Evolutionary conservation across 2,797 vertebrate species (phyloP).

Genomic region (Benthosema pterotum): DNA sequence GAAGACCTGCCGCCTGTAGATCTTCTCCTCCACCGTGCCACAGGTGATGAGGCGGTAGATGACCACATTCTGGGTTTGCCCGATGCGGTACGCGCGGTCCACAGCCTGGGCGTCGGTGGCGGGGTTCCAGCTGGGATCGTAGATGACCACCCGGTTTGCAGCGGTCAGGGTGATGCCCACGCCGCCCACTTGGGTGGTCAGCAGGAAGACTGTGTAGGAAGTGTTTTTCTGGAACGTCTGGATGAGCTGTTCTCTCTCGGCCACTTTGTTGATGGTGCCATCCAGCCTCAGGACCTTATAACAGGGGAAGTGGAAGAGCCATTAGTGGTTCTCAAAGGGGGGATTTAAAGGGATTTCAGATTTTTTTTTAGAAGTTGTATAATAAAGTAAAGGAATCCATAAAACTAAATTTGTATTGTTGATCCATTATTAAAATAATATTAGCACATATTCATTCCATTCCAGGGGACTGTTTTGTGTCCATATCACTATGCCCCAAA

Average conservation of each 20-base stretch:
- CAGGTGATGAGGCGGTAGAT: conserved; percentile 94
- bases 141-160: conserved; percentile 91
- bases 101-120: conserved; percentile 95
- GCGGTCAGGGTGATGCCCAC: conserved; percentile 92
- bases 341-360: too few species aligned
- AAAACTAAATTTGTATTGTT: too few species aligned
- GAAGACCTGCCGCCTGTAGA: conserved; percentile 93
- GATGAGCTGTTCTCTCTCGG: conserved; percentile 87
- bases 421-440: too few species aligned
- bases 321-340: too few species aligned
- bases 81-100: conserved; percentile 92
- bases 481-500: too few species aligned
- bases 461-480: too few species aligned
- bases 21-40: conserved; percentile 95
- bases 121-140: conserved; percentile 97
- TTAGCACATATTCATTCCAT: too few species aligned
- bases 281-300: conserved; percentile 80
- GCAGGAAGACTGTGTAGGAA: conserved; percentile 86
- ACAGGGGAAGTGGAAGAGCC: too few species aligned
- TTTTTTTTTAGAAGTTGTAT: too few species aligned
- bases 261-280: conserved; percentile 84
- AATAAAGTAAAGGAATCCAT: too few species aligned
- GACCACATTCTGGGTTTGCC: conserved; percentile 90
- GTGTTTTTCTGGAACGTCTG: conserved; percentile 82
- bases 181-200: conserved; percentile 93